Conservation (phyloP, 2,888 invertebrate species). For the Drosophila lutescens region DNA sequence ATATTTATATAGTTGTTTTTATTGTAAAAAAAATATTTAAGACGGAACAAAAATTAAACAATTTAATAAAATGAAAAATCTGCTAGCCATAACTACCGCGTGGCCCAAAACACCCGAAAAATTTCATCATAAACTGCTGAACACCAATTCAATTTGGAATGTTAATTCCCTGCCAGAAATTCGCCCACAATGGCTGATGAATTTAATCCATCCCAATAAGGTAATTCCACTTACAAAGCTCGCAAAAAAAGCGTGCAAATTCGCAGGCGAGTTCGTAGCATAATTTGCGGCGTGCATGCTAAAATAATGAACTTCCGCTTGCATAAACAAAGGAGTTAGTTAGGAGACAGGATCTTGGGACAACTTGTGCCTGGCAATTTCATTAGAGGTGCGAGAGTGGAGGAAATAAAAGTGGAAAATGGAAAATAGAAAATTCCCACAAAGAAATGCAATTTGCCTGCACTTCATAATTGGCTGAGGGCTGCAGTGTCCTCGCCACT, state of each 20-base stretch:
- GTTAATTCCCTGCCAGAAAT: conserved; percentile 24
- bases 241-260: conserved; percentile 6
- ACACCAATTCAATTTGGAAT: conserved; percentile 25
- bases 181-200: conserved; percentile 10
- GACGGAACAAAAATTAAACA: too few species aligned
- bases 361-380: conserved; percentile 31
- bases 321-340: conserved; percentile 40
- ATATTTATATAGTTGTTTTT: too few species aligned
- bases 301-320: conserved; percentile 49
- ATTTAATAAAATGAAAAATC: too few species aligned
- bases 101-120: background rate
- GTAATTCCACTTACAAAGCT: conserved; percentile 21
- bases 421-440: background rate
- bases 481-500: conserved; percentile 4
- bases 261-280: conserved; percentile 24
- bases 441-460: conserved; percentile 21
- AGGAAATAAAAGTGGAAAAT: background rate
- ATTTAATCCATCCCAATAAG: conserved; percentile 34
- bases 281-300: conserved; percentile 47
- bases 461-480: conserved; percentile 31
- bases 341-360: conserved; percentile 24
- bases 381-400: conserved; percentile 20
- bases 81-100: background rate
- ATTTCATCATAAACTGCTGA: background rate
- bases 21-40: too few species aligned